phyloP scores from a whole-genome alignment of 2,113 vertebrate species.

The Ifrita kowaldi region DNA sequence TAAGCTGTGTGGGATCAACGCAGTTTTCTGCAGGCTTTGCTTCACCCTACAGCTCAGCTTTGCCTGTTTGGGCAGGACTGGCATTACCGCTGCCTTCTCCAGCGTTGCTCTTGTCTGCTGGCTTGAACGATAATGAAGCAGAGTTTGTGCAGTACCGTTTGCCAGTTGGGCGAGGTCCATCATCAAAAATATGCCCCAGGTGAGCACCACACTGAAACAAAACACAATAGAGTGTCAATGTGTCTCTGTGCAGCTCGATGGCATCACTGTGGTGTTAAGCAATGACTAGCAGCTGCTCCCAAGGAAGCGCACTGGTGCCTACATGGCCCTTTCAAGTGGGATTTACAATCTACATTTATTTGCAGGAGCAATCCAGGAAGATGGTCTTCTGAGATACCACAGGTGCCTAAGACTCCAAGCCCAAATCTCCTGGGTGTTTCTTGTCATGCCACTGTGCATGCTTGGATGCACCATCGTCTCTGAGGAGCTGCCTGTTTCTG shows the following conservation, averaged over 20 bases:
- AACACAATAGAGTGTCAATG: constrained; percentile 34
- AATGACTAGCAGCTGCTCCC: not conserved
- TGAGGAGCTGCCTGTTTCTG: not conserved
- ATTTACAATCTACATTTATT: not conserved
- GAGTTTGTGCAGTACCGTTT: constrained; percentile 98
- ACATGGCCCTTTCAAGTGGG: not conserved
- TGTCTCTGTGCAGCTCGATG: not conserved
- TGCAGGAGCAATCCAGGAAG: not conserved
- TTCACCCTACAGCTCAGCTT: constrained; percentile 64
- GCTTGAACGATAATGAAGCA: constrained; percentile 81
- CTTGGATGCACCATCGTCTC: not conserved
- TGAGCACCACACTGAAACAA: constrained; percentile 92
- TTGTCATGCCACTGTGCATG: fast-evolving
- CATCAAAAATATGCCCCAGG: constrained; percentile 95
- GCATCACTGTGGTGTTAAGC: not conserved
- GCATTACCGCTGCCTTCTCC: not conserved
- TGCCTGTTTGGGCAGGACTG: constrained; percentile 53
- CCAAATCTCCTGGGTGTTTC: not conserved
- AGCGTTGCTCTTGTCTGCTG: constrained; percentile 37
- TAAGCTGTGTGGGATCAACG: constrained; percentile 39
- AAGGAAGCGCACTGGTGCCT: not conserved
- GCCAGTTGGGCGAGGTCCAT: constrained; percentile 90
- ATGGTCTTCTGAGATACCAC: not conserved
- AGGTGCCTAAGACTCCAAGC: not conserved
- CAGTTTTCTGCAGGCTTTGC: not conserved